Evolutionary conservation across 2,113 vertebrate genomes (phyloP).

Genomic region (Carassius auratus): DNA sequence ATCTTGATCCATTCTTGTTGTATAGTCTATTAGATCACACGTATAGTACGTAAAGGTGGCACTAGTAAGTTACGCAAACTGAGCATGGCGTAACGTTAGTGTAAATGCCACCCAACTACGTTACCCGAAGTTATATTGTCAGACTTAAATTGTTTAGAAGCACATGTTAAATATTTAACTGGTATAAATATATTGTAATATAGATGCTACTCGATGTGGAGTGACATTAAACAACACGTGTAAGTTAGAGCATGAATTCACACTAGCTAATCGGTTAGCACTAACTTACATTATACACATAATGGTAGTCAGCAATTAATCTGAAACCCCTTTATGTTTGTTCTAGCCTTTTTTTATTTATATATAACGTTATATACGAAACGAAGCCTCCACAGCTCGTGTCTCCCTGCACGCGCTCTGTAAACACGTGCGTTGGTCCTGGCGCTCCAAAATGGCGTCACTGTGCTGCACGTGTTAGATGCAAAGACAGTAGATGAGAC

Average conservation of each 20-base stretch:
- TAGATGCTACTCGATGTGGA: neutral
- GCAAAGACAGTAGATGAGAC: too few relatives aligned
- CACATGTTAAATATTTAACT: neutral
- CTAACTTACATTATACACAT: too few relatives aligned
- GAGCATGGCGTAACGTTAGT: neutral
- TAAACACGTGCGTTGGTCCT: constrained; percentile 45
- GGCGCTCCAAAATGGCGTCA: constrained; percentile 43
- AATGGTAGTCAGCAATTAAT: neutral
- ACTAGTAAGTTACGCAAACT: neutral
- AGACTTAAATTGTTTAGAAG: neutral
- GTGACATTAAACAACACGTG: neutral
- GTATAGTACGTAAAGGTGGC: neutral
- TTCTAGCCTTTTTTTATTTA: neutral
- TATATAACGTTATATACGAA: too few relatives aligned
- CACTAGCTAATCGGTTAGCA: neutral
- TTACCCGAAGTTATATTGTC: neutral
- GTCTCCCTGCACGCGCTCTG: neutral
- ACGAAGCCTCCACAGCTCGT: too few relatives aligned
- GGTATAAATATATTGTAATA: neutral
- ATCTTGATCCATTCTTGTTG: neutral
- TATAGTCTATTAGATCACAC: neutral
- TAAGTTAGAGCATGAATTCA: neutral
- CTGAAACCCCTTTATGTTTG: too few relatives aligned
- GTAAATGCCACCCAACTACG: neutral
- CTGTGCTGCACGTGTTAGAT: constrained; percentile 1